Conservation (phyloP, 2,888 invertebrate species). For the Dasypolia templi region DNA sequence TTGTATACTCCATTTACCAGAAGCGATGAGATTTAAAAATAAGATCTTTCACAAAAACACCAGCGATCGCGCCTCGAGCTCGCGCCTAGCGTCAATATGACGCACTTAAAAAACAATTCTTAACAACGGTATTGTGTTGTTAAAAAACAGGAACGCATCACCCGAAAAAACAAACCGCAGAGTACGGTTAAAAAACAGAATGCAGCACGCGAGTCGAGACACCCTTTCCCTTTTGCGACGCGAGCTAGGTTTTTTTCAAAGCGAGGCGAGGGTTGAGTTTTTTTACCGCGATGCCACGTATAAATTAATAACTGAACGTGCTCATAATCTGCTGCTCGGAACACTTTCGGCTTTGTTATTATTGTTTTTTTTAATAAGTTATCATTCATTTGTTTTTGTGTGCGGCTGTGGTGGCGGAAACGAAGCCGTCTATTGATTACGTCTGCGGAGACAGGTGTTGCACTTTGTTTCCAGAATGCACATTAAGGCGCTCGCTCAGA, state of each 20-base stretch:
- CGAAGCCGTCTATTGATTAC: constrained; percentile 85
- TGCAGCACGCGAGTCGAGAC: constrained; percentile 89
- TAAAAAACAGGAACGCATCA: constrained; percentile 89
- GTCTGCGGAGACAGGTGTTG: constrained; percentile 85
- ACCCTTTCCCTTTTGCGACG: constrained; percentile 90
- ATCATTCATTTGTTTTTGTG: constrained; percentile 89
- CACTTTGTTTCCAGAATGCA: constrained; percentile 46
- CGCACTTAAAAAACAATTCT: constrained; percentile 88
- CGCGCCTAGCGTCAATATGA: constrained; percentile 86
- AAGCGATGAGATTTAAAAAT: constrained; percentile 87
- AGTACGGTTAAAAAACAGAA: constrained; percentile 88
- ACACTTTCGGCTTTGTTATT: constrained; percentile 89
- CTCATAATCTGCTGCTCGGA: constrained; percentile 88
- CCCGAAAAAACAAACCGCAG: constrained; percentile 89
- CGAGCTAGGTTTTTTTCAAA: constrained; percentile 87
- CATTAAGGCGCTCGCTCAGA: constrained; percentile 54
- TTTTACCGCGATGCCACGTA: constrained; percentile 87
- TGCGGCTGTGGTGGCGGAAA: constrained; percentile 78
- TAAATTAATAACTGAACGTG: constrained; percentile 91
- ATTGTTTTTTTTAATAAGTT: constrained; percentile 79
- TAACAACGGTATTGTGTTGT: constrained; percentile 89
- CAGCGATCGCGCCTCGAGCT: constrained; percentile 83
- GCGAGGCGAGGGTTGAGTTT: constrained; percentile 89
- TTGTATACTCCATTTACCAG: constrained; percentile 83
- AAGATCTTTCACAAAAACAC: constrained; percentile 84